Base-by-base conservation (phyloP, 1,140 invertebrate species). In the Euura lappo region DNA sequence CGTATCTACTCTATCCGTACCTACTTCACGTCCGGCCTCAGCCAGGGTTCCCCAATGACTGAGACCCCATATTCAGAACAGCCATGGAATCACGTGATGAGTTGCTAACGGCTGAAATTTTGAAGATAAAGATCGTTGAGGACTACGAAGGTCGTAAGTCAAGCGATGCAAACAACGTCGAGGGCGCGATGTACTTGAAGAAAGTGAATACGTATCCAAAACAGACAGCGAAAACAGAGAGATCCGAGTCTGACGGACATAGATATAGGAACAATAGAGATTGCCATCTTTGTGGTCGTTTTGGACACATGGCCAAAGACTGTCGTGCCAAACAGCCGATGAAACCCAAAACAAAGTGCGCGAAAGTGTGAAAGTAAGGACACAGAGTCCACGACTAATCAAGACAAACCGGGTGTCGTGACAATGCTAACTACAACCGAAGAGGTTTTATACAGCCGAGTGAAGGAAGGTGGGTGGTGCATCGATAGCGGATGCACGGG, bases 101-200 rank as follows among this genome's bases (percentile, higher is more conserved):
- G 60, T 70, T 78, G 46, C 77, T 73, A 4, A 75, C 13, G 4
- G 44, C 65, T 7, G 73, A 75, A 64, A 66, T 68, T 44, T 68
- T 75, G 42, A 74, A 73, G 45, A 68, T 78, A 13, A 78, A 78
- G 69, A 70, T 77, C 28, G 11, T 77, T 6, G 75, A 77, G 42
- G 75, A 78, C 7, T 28, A 28, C 28, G 28, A 28, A 28, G 28
- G 28, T 28, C 65, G 74, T 13, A 65, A 68, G 13, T 13, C 44
- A 8, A 73, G 64, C 13, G 68, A 73, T 28, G 4, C 28, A 28
- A 28, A 28, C 43, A 7, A 44, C 10, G 45, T 6, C 44, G 3
- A 68, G 44, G 70, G 69, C 44, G 72, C 70, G 5, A 69, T 75
- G 74, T 73, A 67, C 44, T 60, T 42, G 45, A 74, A 45, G n/a